Evolutionary conservation across 2,113 vertebrate genomes (phyloP).

Genomic region (Amia ocellicauda): DNA sequence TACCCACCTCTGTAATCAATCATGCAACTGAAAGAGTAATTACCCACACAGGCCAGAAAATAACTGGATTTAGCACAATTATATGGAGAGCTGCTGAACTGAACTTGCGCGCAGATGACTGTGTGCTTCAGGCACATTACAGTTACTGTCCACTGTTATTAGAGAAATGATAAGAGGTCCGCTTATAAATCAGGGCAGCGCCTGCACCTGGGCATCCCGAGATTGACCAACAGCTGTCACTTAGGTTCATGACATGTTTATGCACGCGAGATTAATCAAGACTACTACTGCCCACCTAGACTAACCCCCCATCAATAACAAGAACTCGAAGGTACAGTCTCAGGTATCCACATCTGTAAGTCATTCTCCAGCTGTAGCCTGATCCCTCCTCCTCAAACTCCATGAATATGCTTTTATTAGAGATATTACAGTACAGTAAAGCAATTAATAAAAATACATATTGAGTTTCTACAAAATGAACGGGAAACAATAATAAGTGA

Average conservation of each 20-base stretch:
- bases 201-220: too few relatives aligned
- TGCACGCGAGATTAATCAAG: too few relatives aligned
- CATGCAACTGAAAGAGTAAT: constrained; percentile 26
- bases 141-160: too few relatives aligned
- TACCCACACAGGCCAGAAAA: background rate
- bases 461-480: background rate
- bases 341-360: background rate
- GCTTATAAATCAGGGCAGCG: background rate
- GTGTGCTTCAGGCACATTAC: too few relatives aligned
- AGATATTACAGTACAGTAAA: too few relatives aligned
- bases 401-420: background rate
- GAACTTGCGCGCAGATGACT: background rate
- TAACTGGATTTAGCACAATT: background rate
- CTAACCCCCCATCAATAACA: background rate
- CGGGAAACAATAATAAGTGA: constrained; percentile 12
- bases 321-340: background rate
- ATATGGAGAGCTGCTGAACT: background rate
- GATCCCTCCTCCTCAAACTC: background rate
- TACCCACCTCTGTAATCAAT: constrained; percentile 27
- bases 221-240: too few relatives aligned
- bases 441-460: background rate
- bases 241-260: too few relatives aligned
- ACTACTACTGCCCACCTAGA: background rate
- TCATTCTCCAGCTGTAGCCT: background rate
- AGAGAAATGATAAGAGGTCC: background rate